phyloP scores from a whole-genome alignment of 37 sponge, comb jelly and placozoan species.

The Lycopodina hypogea region DNA sequence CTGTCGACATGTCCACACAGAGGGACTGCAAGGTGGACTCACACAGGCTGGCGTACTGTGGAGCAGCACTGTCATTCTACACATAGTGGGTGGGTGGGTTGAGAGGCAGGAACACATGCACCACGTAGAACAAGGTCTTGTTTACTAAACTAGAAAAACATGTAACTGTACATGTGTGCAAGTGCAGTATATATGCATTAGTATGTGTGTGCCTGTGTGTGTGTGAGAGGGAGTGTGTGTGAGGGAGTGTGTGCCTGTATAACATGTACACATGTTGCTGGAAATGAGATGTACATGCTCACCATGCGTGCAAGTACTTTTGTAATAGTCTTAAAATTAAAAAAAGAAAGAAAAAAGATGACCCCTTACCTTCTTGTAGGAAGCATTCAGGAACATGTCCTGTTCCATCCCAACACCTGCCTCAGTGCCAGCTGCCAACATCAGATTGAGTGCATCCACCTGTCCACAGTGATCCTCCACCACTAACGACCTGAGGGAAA shows the following conservation, averaged over 20 bases:
- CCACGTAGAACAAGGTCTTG: no score
- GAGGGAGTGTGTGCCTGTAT: no score
- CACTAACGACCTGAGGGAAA: neutral
- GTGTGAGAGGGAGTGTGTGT: no score
- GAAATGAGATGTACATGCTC: no score
- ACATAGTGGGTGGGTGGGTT: neutral
- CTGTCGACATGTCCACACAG: constrained; percentile 20
- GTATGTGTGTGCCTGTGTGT: no score
- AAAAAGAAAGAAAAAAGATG: no score
- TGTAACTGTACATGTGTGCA: no score
- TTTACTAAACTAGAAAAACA: no score
- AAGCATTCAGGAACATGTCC: constrained; percentile 19
- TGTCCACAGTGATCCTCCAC: constrained; percentile 26
- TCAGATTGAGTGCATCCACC: neutral
- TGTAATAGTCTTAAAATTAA: no score
- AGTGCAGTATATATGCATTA: no score
- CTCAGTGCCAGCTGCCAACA: constrained; percentile 12
- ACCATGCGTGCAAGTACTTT: no score
- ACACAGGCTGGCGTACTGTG: constrained; percentile 26
- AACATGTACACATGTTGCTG: no score
- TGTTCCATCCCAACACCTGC: neutral
- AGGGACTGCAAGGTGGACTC: constrained; percentile 34
- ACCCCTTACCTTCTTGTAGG: constrained; percentile 26
- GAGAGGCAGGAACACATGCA: neutral
- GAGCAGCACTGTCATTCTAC: constrained; percentile 40